Base-by-base conservation (phyloP, 2,888 invertebrate species). In the Girardia tigrina region DNA sequence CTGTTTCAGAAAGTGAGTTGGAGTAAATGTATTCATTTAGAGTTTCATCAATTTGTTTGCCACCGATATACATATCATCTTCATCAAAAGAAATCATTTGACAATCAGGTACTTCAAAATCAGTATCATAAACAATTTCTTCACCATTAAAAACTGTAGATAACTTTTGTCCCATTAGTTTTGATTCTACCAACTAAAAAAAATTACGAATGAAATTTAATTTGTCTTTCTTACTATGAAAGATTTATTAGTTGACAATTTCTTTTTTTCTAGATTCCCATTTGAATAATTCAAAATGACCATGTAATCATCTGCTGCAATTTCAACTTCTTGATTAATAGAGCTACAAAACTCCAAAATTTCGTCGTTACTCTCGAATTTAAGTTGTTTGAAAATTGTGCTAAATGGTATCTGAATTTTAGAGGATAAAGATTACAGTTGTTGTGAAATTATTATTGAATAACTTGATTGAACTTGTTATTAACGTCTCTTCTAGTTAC, bases 311-410 rank as follows among this genome's bases (percentile, higher is more conserved):
- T 20, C 36, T 8, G 36, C 8, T 12, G 8, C 16, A 12, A 36
- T 36, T 12, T 12, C 16, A 16, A 12, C 8, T 36, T 36, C 36
- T 16, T 36, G 36, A 16, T 36, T 8, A 36, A 36, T 36, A 36
- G 36, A 36, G 8, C 36, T 8, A 77, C 86, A 86, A 78, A 89
- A 87, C 1, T 87, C 83, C 75, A 86, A 86, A 20, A 87, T 87
- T 71, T 88, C 87, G 16, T 87, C 85, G 0, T 87, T 83, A 76
- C 88, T 87, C 83, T 91, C 90, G 82, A 92, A 92, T 0, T 88
- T 89, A 0, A 94, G 87, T 74, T 89, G 87, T 27, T 88, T 86
- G 75, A 88, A 87, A 28, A 92, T 82, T 80, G 90, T 89, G 20
- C 85, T 84, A 0, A 90, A 85, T 0, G 91, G 90, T 81, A 81